These are phyloP conservation scores for Malacoctenus gilli DNA, from an alignment of 2,797 vertebrate genomes.

Conservation along the genomic window DNA sequence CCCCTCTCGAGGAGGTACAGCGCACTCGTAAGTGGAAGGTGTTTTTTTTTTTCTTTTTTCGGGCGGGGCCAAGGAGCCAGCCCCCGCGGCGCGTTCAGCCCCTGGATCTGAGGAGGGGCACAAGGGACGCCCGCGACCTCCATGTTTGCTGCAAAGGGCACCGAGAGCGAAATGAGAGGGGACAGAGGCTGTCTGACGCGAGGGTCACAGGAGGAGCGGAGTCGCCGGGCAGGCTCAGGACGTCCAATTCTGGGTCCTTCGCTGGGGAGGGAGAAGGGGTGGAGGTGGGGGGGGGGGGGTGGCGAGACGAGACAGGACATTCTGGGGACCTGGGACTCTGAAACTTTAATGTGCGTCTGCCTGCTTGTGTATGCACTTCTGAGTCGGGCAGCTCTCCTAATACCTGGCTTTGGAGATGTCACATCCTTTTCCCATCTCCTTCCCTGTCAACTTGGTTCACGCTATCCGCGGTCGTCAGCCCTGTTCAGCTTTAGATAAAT, in stretches of 20 bases:
- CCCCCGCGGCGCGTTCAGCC: conserved; percentile 51
- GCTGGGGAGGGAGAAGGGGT: conserved; percentile 9
- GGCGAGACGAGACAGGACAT: conserved; percentile 52
- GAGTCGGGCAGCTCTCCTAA: conserved; percentile 71
- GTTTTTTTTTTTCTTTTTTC: no score
- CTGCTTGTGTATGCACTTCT: conserved; percentile 73
- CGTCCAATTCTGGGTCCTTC: conserved; percentile 39
- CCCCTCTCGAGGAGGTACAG: conserved; percentile 19
- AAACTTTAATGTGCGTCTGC: conserved; percentile 74
- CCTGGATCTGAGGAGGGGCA: conserved; percentile 45
- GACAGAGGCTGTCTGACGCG: conserved; percentile 53
- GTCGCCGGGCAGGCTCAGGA: conserved; percentile 46
- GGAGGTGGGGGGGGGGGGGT: conserved; percentile 4
- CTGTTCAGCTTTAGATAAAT: conserved; percentile 63
- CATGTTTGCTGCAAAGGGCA: conserved; percentile 67
- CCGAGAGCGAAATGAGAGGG: conserved; percentile 50
- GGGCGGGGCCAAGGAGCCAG: conserved; percentile 28
- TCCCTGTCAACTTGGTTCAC: conserved; percentile 71
- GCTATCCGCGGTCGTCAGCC: conserved; percentile 63
- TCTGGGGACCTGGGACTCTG: conserved; percentile 63
- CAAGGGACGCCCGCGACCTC: conserved; percentile 53
- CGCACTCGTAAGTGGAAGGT: conserved; percentile 33
- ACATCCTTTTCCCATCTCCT: conserved; percentile 69
- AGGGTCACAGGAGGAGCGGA: conserved; percentile 55
- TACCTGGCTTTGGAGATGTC: conserved; percentile 75